Percentiles rank a stretch among this genome's conserved stretches.
These are phyloP conservation scores for Sigmodon hispidus DNA, from an alignment of 2,113 vertebrate species.

Conservation along the genomic window DNA sequence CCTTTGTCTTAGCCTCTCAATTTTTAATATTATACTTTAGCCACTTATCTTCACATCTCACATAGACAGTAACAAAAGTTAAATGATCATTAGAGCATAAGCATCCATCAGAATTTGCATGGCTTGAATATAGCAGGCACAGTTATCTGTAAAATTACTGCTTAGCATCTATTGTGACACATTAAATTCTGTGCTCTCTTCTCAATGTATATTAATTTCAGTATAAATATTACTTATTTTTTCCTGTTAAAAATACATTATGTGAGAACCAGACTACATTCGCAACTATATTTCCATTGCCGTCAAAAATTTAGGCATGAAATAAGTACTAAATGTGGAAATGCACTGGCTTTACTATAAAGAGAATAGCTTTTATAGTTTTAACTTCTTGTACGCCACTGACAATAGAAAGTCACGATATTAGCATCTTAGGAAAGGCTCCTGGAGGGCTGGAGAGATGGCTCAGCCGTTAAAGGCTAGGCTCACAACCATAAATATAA, in stretches of 20 bases:
- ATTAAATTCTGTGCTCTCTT: neutral
- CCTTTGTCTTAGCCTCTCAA: neutral
- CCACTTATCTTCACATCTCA: neutral
- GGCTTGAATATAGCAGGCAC: neutral
- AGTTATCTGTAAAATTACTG: no score
- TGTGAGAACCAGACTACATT: neutral
- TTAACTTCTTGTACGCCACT: neutral
- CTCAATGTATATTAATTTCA: neutral
- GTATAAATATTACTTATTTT: neutral
- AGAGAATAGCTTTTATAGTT: neutral
- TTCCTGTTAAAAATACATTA: neutral
- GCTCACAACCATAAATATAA: no score
- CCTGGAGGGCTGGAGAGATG: no score
- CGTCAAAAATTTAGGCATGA: neutral
- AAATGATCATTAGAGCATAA: neutral
- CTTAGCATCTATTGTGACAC: neutral
- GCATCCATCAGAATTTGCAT: neutral
- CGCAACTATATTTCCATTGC: neutral
- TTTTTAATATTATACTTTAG: neutral
- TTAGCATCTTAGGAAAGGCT: neutral
- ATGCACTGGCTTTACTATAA: neutral
- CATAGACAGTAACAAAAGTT: neutral
- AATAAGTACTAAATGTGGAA: neutral
- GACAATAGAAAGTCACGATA: neutral
- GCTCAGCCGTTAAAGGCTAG: no score